These are phyloP conservation scores for Lycocerus yunnanus DNA, from an alignment of 2,888 invertebrate species.

Conservation along the genomic window DNA sequence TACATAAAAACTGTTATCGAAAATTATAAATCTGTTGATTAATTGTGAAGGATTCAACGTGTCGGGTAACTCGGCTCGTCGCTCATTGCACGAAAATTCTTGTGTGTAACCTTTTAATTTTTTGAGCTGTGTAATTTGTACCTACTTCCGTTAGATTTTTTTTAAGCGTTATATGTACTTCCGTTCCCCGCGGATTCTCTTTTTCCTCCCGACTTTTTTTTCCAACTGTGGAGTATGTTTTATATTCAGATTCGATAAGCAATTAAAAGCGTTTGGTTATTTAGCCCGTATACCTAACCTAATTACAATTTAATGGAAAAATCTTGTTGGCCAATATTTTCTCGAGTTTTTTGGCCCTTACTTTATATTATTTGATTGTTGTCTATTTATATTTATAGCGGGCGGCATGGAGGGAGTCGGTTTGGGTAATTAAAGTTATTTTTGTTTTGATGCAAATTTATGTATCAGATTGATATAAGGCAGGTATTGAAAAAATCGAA, in stretches of 20 bases:
- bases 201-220: not conserved
- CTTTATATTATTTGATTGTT: not conserved
- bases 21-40: not conserved
- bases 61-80: not conserved
- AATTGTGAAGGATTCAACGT: not conserved
- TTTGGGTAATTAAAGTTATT: not conserved
- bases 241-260: not conserved
- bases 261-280: not conserved
- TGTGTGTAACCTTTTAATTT: not conserved
- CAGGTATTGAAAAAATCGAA: not conserved
- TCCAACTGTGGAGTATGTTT: not conserved
- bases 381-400: not conserved
- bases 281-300: not conserved
- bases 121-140: not conserved
- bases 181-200: not conserved
- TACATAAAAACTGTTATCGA: not conserved
- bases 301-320: conserved; percentile 1
- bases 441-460: not conserved
- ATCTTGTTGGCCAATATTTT: not conserved
- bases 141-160: not conserved
- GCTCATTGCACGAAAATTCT: not conserved
- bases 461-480: not conserved
- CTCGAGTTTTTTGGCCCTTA: not conserved
- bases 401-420: not conserved
- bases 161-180: not conserved